These are phyloP conservation scores for Corvus cornix DNA, from an alignment of 2,113 vertebrate species.

Conservation along the genomic window DNA sequence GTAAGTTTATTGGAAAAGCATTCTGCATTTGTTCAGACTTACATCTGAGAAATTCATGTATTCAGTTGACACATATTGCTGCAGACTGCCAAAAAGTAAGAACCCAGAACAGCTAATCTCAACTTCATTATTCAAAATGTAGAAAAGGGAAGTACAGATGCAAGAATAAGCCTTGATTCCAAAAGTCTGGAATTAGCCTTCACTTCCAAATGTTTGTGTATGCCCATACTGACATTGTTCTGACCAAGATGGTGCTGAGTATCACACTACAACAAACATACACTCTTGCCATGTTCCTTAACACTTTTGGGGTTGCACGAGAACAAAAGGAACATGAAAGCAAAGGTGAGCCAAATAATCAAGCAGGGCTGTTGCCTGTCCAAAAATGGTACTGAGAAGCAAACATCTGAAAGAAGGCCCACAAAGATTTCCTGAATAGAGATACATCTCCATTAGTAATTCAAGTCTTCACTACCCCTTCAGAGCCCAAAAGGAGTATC, in stretches of 20 bases:
- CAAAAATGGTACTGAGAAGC: background rate
- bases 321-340: background rate
- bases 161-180: background rate
- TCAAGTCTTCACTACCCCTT: background rate
- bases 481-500: background rate
- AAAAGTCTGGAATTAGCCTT: background rate
- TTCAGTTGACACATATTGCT: background rate
- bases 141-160: background rate
- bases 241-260: background rate
- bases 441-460: background rate
- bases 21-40: background rate
- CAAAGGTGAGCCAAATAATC: background rate
- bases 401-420: background rate
- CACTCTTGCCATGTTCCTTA: background rate
- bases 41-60: background rate
- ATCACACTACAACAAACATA: background rate
- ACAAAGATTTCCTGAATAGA: background rate
- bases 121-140: background rate
- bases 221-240: background rate
- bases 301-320: background rate
- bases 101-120: background rate
- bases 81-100: background rate
- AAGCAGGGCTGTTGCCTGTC: background rate
- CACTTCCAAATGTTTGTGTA: background rate
- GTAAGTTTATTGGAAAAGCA: background rate